phyloP scores from a whole-genome alignment of 37 sponge, comb jelly and placozoan genomes.

The Chondrilla cf. caribensis region DNA sequence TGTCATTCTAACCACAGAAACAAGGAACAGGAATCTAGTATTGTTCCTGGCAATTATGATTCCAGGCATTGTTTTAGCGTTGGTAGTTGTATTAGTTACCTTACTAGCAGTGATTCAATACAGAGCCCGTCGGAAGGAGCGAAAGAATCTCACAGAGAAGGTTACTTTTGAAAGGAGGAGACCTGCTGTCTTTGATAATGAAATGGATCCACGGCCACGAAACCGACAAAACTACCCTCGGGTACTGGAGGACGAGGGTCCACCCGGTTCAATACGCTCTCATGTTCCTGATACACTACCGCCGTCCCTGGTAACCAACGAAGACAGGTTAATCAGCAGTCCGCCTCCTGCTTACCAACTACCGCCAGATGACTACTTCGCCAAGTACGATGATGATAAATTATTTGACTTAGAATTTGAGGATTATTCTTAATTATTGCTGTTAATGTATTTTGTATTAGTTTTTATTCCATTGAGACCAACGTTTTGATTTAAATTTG shows the following conservation, averaged over 20 bases:
- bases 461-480: too few species aligned
- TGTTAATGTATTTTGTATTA: too few species aligned
- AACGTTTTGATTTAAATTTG: too few species aligned
- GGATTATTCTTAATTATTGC: too few species aligned
- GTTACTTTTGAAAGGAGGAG: background rate
- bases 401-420: background rate
- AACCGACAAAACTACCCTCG: background rate
- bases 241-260: background rate
- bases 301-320: background rate
- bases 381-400: background rate
- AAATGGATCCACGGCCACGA: conserved; percentile 16
- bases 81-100: conserved; percentile 25
- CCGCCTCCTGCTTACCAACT: conserved; percentile 12
- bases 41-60: conserved; percentile 37
- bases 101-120: conserved; percentile 29
- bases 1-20: background rate
- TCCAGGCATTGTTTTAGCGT: background rate
- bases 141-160: background rate
- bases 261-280: background rate
- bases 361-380: conserved; percentile 6
- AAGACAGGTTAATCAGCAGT: background rate
- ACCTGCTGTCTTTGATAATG: conserved; percentile 42
- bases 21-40: background rate
- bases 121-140: conserved; percentile 14
- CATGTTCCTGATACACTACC: background rate